A percentile compares a stretch with the other conserved stretches of the same genome.
Evolutionary conservation across 2,797 vertebrate genomes (phyloP).

Genomic region (Tympanoctomys barrerae): DNA sequence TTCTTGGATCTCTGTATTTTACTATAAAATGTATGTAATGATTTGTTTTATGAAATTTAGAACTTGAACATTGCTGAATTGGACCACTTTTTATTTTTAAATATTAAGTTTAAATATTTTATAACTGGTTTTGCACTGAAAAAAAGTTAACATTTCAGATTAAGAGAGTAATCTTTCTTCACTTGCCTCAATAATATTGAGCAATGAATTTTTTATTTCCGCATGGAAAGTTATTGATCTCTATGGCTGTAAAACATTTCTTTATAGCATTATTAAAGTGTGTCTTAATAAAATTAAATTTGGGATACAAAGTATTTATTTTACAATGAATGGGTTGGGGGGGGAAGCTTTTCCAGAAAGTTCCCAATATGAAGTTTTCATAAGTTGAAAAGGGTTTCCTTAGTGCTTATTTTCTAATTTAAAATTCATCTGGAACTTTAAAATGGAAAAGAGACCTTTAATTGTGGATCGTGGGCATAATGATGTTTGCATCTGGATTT

Average conservation of each 20-base stretch:
- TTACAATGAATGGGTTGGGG: conserved; percentile 70
- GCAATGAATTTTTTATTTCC: conserved; percentile 82
- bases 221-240: conserved; percentile 84
- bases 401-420: conserved; percentile 77
- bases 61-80: conserved; percentile 81
- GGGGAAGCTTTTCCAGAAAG: conserved; percentile 77
- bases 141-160: conserved; percentile 77
- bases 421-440: conserved; percentile 78
- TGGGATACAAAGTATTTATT: conserved; percentile 86
- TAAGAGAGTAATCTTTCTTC: conserved; percentile 80
- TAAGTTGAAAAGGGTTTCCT: conserved; percentile 75
- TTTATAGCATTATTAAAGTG: conserved; percentile 84
- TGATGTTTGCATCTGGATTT: conserved; percentile 73
- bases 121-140: conserved; percentile 84
- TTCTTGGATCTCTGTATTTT: conserved; percentile 84
- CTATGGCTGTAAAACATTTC: conserved; percentile 82
- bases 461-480: conserved; percentile 69
- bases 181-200: conserved; percentile 81
- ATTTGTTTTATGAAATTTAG: conserved; percentile 78
- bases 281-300: conserved; percentile 84
- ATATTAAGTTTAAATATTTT: conserved; percentile 82
- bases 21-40: conserved; percentile 81
- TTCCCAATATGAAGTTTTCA: conserved; percentile 72
- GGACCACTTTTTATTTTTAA: conserved; percentile 87
- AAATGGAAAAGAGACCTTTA: conserved; percentile 75